Base-by-base conservation (phyloP, 2,888 invertebrate species). In the Sympetrum striolatum region DNA sequence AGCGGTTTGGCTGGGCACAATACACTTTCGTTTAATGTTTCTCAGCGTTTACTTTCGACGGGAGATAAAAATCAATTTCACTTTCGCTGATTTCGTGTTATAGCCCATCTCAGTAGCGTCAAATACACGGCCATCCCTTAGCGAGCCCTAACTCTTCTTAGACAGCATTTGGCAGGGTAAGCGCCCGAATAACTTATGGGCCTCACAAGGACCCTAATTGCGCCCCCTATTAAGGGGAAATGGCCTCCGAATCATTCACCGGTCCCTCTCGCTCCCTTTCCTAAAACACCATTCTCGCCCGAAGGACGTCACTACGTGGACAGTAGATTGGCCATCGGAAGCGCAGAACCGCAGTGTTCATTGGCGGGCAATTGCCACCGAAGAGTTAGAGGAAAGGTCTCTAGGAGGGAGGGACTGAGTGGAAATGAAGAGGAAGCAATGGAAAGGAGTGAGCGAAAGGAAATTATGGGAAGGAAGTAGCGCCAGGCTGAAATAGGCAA, bases 191-290 rank as follows among this genome's bases (percentile, higher is more conserved):
- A 64, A 86, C 86, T 86, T 86, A 86, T 86, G 86, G 86, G 58
- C 64, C 60, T 86, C 60, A 39, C n/a, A n/a, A 6, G 86, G 60
- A 31, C 35, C 60, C 86, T 64, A 86, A 86, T 86, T 86, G 86
- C 86, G 12, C 37, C 0, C 31, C 37, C 86, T 86, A 86, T 86
- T 86, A 86, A 60, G 86, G 86, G 86, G 60, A 86, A 86, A 86
- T 86, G 35, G 60, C 58, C 58, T 82, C 37, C 82, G 58, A 64
- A 86, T 86, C 86, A 86, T n/a, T 86, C 86, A 86, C 60, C 86
- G 18, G n/a, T 44, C 53, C 58, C 58, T 53, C 82, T 53, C 58
- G 31, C 31, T 53, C 82, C 10, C 86, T 60, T 86, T 86, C 86
- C 60, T 58, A 73, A 31, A 73, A 73, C 25, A 73, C 73, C 64